Conservation (phyloP, 2,113 vertebrate genomes). For the Lagopus muta region DNA sequence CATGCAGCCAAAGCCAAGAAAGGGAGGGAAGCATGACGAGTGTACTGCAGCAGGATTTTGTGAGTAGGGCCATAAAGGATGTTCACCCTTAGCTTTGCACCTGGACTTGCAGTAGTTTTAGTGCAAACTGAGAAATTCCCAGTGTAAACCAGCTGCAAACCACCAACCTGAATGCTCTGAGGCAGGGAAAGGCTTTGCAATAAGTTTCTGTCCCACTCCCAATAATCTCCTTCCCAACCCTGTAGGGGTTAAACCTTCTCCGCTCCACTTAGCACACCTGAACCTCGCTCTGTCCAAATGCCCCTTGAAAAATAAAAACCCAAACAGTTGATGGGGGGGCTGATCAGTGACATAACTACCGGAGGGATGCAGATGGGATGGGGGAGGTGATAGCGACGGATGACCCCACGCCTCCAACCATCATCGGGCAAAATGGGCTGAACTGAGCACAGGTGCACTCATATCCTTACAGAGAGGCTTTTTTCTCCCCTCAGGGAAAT, state of each 20-base stretch:
- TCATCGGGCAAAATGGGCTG: background rate
- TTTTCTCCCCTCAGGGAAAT: background rate
- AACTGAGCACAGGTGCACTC: background rate
- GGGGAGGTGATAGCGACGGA: background rate
- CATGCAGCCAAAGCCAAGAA: background rate
- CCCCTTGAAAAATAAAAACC: constrained; percentile 1
- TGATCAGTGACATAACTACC: background rate
- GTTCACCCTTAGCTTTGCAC: background rate
- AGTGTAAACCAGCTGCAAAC: background rate
- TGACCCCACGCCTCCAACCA: background rate
- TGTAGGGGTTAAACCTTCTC: background rate
- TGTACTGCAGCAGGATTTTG: background rate
- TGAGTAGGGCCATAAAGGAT: background rate
- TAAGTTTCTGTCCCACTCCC: background rate
- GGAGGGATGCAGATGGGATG: background rate
- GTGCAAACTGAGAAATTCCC: background rate
- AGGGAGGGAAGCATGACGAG: background rate
- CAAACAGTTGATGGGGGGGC: background rate
- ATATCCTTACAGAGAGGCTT: background rate
- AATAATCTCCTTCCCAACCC: background rate
- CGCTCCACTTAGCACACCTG: background rate
- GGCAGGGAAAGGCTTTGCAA: background rate
- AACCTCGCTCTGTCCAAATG: background rate
- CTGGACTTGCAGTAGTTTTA: background rate
- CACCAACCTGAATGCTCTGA: background rate